Evolutionary conservation across 2,797 vertebrate genomes (phyloP).

Genomic region (Phalanger gymnotis): DNA sequence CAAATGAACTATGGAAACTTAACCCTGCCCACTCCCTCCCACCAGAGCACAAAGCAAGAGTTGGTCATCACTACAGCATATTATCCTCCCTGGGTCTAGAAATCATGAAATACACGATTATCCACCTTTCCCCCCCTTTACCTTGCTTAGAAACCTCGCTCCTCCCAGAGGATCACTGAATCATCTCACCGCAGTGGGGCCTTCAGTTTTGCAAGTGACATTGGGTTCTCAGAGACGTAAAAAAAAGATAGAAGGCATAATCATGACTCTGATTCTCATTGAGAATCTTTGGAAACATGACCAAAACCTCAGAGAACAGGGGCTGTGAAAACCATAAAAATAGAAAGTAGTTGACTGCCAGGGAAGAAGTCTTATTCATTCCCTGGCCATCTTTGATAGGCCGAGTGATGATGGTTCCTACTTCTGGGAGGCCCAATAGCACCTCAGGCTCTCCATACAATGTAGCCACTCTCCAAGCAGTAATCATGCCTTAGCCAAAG

Average conservation of each 20-base stretch:
- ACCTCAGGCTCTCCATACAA: slow-evolving; percentile 39
- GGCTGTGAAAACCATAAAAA: slow-evolving; percentile 51
- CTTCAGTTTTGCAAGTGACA: slow-evolving; percentile 69
- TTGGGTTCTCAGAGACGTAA: slow-evolving; percentile 78
- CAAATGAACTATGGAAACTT: slow-evolving; percentile 91
- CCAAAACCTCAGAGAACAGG: slow-evolving; percentile 71
- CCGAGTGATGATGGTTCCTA: slow-evolving; percentile 87
- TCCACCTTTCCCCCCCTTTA: slow-evolving; percentile 86
- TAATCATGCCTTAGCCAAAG: slow-evolving; percentile 75
- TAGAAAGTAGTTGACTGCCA: slow-evolving; percentile 75
- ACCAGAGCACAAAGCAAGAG: slow-evolving; percentile 70
- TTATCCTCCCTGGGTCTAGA: slow-evolving; percentile 93
- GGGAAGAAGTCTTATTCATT: slow-evolving; percentile 76
- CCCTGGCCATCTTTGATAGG: slow-evolving; percentile 85
- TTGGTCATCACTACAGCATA: slow-evolving; percentile 89
- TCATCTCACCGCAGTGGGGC: slow-evolving; percentile 79
- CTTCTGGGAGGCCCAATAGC: slow-evolving; percentile 81
- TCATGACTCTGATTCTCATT: slow-evolving; percentile 80
- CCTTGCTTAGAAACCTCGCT: slow-evolving; percentile 86
- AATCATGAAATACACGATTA: slow-evolving; percentile 90
- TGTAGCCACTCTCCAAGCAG: slow-evolving; percentile 31
- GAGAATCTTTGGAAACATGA: slow-evolving; percentile 81
- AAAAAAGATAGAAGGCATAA: slow-evolving; percentile 15
- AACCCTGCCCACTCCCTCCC: slow-evolving; percentile 79
- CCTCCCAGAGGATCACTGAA: slow-evolving; percentile 80